Base-by-base conservation (phyloP, 1,140 invertebrate genomes). In the Diorhabda elongata region DNA sequence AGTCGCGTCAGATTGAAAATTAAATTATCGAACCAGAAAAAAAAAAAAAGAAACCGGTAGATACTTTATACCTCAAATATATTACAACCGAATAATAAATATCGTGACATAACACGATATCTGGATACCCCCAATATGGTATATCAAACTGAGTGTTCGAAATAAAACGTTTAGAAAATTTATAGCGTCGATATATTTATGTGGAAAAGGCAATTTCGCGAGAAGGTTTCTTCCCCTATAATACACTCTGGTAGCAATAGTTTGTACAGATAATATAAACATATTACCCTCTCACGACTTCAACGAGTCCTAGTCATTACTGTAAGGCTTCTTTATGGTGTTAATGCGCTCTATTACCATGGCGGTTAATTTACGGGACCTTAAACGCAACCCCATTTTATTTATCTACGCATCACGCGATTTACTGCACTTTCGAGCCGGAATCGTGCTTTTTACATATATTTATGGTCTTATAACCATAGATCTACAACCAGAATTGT, bases 251-350 rank as follows among this genome's bases (percentile, higher is more conserved):
- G 61, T 66, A 71, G 74, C 70, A 73, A 80, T 79, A 80, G 77
- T 79, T 79, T 76, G 75, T 76, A 70, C 74, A 72, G 78, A 80
- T 81, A 80, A 80, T 81, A 80, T 78, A 80, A 80, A 81, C 78
- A 78, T 80, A 81, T 80, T 80, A 79, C 78, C 79, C 78, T 80
- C 78, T 79, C 77, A 78, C 79, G 76, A 73, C 75, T 79, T 79
- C 78, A 80, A 78, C 77, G 78, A 76, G 75, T 79, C 77, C 72
- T 74, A 73, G 76, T 77, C 77, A 81, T 81, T 81, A 81, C 77
- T 69, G 71, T 79, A 81, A 81, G 78, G 78, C 78, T 81, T 78
- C 70, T 81, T 81, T 81, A 81, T 81, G 79, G 79, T 79, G 79
- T 80, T 81, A 81, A 81, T 81, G 79, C 78, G 79, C 77, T 76